Base-by-base conservation (phyloP, 2,797 vertebrate genomes). In the Danio kyathit region DNA sequence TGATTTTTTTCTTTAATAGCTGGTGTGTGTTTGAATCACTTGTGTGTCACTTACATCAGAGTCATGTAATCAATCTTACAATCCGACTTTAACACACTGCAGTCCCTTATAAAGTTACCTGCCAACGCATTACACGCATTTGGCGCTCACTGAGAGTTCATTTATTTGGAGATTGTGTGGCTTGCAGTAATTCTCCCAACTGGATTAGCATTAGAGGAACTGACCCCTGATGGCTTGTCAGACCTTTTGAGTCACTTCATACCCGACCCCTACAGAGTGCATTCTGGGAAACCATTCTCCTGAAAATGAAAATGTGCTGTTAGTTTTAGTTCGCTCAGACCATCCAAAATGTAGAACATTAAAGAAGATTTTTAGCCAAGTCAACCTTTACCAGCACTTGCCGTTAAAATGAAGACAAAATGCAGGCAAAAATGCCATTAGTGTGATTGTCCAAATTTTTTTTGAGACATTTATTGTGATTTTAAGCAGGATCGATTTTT, bases 151-250 rank as follows among this genome's bases (percentile, higher is more conserved):
- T 19, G 38, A 66, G 44, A 44, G 57, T 79, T 59, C 7, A 48
- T 70, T 66, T 40, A 29, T 29, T 29, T 56, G 44, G 70, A 73
- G 72, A 71, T 49, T 73, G 76, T 80, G 71, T 76, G 56, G 76
- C 76, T 52, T 61, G 61, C 79, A 79, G 49, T 79, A 82, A 66
- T 40, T 65, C 41, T 81, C 79, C 59, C 21, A 56, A 79, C 65
- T 38, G 17, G n/a, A 70, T 21, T 76, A 51, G 64, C 29, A 40
- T 38, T 74, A 43, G 41, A 29, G 17, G 61, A 54, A 43, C 21
- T 65, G 48, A 76, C 74, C 74, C 46, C 49, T 54, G 8, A 76
- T 13, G 41, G 38, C 60, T 65, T 54, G 38, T 76, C 74, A 65
- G 14, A 76, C 40, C 60, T 44, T 13, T 66, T 56, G 56, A 44